Percentiles rank a stretch among this genome's conserved stretches.
Evolutionary conservation across 2,113 vertebrate species (phyloP).

Genomic region (Tauraco erythrolophus): DNA sequence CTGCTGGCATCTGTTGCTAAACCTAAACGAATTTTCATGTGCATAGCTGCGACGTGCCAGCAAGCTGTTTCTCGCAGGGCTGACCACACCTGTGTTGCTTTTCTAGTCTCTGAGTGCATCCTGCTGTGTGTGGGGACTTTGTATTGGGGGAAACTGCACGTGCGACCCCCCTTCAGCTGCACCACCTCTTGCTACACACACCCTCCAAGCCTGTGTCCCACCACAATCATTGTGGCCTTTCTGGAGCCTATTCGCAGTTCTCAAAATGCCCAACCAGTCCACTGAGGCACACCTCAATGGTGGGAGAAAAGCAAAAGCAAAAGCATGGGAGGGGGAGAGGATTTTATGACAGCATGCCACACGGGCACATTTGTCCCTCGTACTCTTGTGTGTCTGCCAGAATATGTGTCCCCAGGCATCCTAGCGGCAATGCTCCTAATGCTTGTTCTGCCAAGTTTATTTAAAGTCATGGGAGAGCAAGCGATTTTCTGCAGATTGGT

Average conservation of each 20-base stretch:
- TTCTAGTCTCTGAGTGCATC: not conserved
- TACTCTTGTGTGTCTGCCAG: not conserved
- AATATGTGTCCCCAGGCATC: not conserved
- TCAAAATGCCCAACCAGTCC: not conserved
- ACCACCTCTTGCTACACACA: rapidly evolving
- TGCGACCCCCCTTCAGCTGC: not conserved
- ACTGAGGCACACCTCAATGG: not conserved
- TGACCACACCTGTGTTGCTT: not conserved
- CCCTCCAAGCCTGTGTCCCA: not conserved
- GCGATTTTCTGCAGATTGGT: not conserved
- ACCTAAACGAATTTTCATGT: not conserved
- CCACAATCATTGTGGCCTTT: not conserved
- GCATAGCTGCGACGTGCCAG: not conserved
- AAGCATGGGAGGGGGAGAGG: rapidly evolving
- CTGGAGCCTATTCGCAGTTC: not conserved
- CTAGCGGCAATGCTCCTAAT: not conserved
- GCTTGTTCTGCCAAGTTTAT: not conserved
- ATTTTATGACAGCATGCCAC: not conserved
- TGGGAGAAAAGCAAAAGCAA: not conserved
- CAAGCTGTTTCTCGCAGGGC: not conserved
- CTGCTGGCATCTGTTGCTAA: slow-evolving; percentile 5
- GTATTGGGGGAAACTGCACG: rapidly evolving
- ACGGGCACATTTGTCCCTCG: not conserved
- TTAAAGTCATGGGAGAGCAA: not conserved
- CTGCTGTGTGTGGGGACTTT: rapidly evolving